Evolutionary conservation across 2,113 vertebrate genomes (phyloP).

Genomic region (Microcebus jonahi): DNA sequence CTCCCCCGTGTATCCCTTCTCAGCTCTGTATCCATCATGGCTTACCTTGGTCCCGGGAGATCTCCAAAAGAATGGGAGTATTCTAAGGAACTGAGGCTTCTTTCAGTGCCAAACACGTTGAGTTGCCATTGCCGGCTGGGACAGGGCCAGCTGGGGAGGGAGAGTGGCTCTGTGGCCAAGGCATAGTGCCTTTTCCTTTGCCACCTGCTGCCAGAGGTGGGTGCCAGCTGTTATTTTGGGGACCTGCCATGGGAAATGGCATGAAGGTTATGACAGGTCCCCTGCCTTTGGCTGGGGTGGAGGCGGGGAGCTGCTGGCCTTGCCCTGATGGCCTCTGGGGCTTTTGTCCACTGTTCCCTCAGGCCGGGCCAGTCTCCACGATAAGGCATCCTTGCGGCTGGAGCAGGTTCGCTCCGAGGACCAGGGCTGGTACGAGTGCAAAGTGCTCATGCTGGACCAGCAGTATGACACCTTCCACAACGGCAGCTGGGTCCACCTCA

Average conservation of each 20-base stretch:
- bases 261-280: neutral
- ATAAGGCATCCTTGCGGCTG: constrained; percentile 97
- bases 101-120: neutral
- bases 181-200: neutral
- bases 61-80: neutral
- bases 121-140: neutral
- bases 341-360: constrained; percentile 11
- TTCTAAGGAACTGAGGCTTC: neutral
- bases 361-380: constrained; percentile 97
- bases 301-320: neutral
- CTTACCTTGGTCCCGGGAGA: neutral
- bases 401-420: constrained; percentile 97
- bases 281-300: neutral
- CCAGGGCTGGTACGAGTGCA: constrained; percentile 99
- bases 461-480: constrained; percentile 99
- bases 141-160: neutral
- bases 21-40: neutral
- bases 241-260: neutral
- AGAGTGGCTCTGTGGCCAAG: neutral
- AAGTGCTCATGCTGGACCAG: constrained; percentile 98
- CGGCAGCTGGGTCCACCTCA: constrained; percentile 99
- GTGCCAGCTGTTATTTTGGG: neutral
- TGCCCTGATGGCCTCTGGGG: neutral
- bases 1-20: neutral
- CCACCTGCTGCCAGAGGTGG: neutral